Evolutionary conservation across 2,888 invertebrate genomes (phyloP).

Genomic region (Amblyjoppa fuscipennis): DNA sequence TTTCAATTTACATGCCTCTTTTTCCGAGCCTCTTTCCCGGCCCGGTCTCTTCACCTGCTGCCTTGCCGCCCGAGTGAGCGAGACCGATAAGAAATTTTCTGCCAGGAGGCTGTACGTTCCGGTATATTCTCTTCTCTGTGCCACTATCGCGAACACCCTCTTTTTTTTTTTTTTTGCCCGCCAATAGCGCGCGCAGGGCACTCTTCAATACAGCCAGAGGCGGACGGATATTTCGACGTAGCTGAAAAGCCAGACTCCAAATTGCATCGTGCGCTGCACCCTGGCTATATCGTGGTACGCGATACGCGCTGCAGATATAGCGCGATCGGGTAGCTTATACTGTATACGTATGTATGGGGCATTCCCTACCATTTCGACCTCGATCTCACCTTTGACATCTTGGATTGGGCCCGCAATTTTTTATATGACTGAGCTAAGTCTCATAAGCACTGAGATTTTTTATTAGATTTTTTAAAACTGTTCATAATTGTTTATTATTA

Average conservation of each 20-base stretch:
- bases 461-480: no score
- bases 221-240: conserved; percentile 58
- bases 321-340: background rate
- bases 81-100: conserved; percentile 14
- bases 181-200: conserved; percentile 36
- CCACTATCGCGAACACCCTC: conserved; percentile 26
- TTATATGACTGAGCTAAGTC: no score
- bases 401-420: no score
- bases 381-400: no score
- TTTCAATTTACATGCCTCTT: conserved; percentile 63
- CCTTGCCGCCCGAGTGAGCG: background rate
- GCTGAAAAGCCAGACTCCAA: conserved; percentile 60
- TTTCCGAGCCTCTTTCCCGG: conserved; percentile 16
- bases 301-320: background rate
- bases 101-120: background rate
- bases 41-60: conserved; percentile 33
- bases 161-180: conserved; percentile 21
- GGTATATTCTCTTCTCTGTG: conserved; percentile 4
- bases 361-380: no score
- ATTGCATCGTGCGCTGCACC: conserved; percentile 53
- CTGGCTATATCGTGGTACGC: conserved; percentile 43
- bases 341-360: no score
- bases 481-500: no score
- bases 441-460: no score
- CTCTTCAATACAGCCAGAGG: conserved; percentile 40